phyloP scores from a whole-genome alignment of 2,797 vertebrate species.

The Atherinosoma microstoma region DNA sequence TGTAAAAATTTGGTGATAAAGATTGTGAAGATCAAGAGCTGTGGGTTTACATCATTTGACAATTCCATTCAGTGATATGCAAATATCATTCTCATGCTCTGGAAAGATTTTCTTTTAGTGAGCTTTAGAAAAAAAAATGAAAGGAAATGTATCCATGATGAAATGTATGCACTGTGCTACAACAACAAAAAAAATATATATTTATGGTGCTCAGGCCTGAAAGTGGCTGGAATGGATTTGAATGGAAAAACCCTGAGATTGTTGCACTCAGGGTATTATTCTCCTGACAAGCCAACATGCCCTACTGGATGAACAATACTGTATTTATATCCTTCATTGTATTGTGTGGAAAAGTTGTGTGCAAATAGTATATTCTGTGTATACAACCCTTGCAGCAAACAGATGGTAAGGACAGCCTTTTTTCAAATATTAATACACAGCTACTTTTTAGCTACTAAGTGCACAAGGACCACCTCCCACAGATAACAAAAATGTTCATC shows the following conservation, averaged over 20 bases:
- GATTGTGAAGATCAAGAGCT: constrained; percentile 60
- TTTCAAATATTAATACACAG: constrained; percentile 1
- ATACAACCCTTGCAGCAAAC: background rate
- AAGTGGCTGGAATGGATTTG: constrained; percentile 17
- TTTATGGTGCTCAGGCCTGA: constrained; percentile 6
- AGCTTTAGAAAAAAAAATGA: constrained; percentile 27
- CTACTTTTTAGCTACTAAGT: background rate
- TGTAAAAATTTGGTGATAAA: constrained; percentile 41
- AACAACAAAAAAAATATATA: constrained; percentile 7
- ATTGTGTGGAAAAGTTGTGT: background rate
- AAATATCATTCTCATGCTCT: constrained; percentile 43
- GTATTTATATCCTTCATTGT: constrained; percentile 2
- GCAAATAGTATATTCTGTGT: constrained; percentile 2
- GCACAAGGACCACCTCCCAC: background rate
- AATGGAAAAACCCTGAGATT: constrained; percentile 14
- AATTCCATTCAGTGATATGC: constrained; percentile 60
- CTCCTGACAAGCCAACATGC: constrained; percentile 8
- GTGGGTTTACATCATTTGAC: constrained; percentile 56
- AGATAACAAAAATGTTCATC: background rate
- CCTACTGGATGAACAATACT: constrained; percentile 3
- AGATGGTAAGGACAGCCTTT: background rate
- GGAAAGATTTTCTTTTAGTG: constrained; percentile 23
- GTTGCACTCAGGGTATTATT: constrained; percentile 14
- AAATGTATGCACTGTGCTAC: constrained; percentile 32
- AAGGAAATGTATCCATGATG: constrained; percentile 29